These are phyloP conservation scores for Geotrypetes seraphini DNA, from an alignment of 2,797 vertebrate species.

Conservation along the genomic window DNA sequence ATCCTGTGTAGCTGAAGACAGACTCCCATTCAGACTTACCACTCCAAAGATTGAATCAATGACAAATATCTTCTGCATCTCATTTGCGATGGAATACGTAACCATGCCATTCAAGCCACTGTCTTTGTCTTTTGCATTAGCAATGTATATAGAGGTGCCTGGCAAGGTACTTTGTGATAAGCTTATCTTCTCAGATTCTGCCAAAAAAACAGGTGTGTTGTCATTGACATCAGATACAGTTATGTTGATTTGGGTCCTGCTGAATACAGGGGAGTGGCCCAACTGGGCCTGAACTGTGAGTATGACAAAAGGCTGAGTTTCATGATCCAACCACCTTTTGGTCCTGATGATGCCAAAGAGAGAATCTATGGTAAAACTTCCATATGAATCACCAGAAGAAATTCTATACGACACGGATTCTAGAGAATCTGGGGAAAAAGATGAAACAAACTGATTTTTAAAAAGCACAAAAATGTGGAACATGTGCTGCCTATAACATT, in stretches of 20 bases:
- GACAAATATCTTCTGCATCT: constrained; percentile 42
- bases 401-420: constrained; percentile 70
- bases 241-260: constrained; percentile 76
- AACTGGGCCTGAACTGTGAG: constrained; percentile 72
- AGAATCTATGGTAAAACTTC: constrained; percentile 65
- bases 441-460: not conserved
- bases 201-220: constrained; percentile 64
- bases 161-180: constrained; percentile 54
- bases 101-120: constrained; percentile 68
- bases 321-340: constrained; percentile 65
- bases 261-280: constrained; percentile 47
- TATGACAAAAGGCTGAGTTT: constrained; percentile 54
- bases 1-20: constrained; percentile 27
- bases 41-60: constrained; percentile 61
- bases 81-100: constrained; percentile 51
- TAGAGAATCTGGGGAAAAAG: constrained; percentile 49
- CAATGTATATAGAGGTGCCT: constrained; percentile 73
- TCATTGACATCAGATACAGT: constrained; percentile 76
- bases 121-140: constrained; percentile 75
- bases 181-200: constrained; percentile 43
- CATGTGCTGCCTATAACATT: too few species aligned
- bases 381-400: constrained; percentile 71
- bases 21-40: constrained; percentile 55
- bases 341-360: constrained; percentile 69
- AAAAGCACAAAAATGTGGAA: not conserved